phyloP scores from a whole-genome alignment of 2,888 invertebrate species.

The Pyrochroa serraticornis region DNA sequence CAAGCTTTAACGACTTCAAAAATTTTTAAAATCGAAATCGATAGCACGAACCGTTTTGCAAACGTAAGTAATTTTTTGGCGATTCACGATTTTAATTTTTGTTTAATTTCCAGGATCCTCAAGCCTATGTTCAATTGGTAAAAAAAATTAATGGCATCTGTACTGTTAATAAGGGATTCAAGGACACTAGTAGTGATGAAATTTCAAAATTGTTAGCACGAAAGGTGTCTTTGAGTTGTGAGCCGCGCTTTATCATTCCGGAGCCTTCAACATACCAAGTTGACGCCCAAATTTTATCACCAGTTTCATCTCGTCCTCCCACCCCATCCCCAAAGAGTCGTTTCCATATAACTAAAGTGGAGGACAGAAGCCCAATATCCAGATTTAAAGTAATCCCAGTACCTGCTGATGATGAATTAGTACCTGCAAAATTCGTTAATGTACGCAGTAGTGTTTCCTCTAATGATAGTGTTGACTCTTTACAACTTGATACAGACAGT shows the following conservation, averaged over 20 bases:
- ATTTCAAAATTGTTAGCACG: constrained; percentile 44
- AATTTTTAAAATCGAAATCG: constrained; percentile 52
- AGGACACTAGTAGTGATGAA: constrained; percentile 40
- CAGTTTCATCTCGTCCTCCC: constrained; percentile 41
- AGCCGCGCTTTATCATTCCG: constrained; percentile 42
- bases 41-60: constrained; percentile 51
- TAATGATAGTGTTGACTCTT: constrained; percentile 48
- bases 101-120: constrained; percentile 45
- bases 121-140: constrained; percentile 49
- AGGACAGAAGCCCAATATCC: constrained; percentile 28
- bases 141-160: constrained; percentile 52
- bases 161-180: constrained; percentile 48
- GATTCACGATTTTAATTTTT: background rate
- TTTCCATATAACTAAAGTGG: constrained; percentile 45
- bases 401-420: constrained; percentile 41
- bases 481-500: constrained; percentile 45
- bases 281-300: constrained; percentile 36
- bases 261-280: constrained; percentile 26
- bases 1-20: constrained; percentile 51
- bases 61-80: constrained; percentile 44
- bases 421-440: constrained; percentile 42
- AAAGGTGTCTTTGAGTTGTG: constrained; percentile 52
- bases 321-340: constrained; percentile 44
- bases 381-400: constrained; percentile 43
- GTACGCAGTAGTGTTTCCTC: constrained; percentile 48